Percentiles rank a stretch among this genome's conserved stretches.
Evolutionary conservation across 2,888 invertebrate genomes (phyloP).

Genomic region (Lasioglossum figueresi): DNA sequence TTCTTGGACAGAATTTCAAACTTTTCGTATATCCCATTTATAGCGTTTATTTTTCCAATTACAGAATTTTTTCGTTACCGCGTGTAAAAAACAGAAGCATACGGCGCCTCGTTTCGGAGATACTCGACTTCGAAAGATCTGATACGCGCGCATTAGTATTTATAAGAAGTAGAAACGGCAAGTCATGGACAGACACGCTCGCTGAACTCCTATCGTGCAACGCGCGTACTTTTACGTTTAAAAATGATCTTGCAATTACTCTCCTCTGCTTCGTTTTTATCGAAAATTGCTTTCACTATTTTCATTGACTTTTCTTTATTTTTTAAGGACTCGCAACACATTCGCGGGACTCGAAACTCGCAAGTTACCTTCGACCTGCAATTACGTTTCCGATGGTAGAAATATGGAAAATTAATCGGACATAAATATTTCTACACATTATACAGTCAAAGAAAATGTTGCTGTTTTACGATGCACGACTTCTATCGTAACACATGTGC

Average conservation of each 20-base stretch:
- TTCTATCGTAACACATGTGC: background rate
- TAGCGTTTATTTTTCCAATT: background rate
- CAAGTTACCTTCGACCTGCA: background rate
- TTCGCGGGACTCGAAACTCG: no score
- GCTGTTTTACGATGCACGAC: background rate
- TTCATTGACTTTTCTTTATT: background rate
- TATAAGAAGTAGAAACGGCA: conserved; percentile 12
- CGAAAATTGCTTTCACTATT: background rate
- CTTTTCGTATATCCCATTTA: background rate
- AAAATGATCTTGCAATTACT: background rate
- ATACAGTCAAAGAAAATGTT: background rate
- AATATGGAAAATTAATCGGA: no score
- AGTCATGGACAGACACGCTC: conserved; percentile 2
- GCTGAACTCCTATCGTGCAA: background rate
- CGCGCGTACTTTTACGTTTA: background rate
- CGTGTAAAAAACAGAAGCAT: background rate
- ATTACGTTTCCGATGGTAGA: background rate
- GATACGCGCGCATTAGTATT: background rate
- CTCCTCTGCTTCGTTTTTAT: background rate
- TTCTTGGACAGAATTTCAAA: background rate
- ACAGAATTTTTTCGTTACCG: background rate
- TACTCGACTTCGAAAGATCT: background rate
- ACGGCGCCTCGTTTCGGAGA: background rate
- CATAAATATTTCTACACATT: no score
- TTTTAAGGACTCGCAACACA: background rate